phyloP scores from a whole-genome alignment of 1,140 invertebrate genomes.

The Amyelois transitella region DNA sequence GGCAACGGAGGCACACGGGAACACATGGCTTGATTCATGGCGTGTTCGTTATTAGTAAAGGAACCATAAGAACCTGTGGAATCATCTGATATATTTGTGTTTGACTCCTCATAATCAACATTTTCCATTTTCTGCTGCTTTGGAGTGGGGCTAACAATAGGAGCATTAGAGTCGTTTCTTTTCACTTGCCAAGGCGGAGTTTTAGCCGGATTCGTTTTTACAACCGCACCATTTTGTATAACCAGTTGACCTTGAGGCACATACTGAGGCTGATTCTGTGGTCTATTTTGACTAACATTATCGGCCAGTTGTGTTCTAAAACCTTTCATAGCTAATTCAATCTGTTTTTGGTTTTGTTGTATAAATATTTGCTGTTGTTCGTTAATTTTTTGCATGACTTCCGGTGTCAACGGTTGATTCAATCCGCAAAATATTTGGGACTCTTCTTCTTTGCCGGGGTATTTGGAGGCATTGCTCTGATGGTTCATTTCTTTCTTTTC shows the following conservation, averaged over 20 bases:
- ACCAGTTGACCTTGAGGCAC: slow-evolving; percentile 63
- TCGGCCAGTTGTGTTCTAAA: slow-evolving; percentile 64
- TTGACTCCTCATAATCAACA: slow-evolving; percentile 51
- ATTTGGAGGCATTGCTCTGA: slow-evolving; percentile 18
- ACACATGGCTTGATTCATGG: slow-evolving; percentile 63
- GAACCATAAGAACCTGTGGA: slow-evolving; percentile 33
- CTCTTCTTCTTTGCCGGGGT: slow-evolving; percentile 46
- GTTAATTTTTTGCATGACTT: slow-evolving; percentile 76
- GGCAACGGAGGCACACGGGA: slow-evolving; percentile 83
- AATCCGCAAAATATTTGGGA: slow-evolving; percentile 64
- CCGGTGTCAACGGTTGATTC: slow-evolving; percentile 68
- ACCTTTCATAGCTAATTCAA: slow-evolving; percentile 72
- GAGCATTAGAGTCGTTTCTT: slow-evolving; percentile 40
- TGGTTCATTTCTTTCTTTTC: slow-evolving; percentile 45
- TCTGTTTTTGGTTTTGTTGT: slow-evolving; percentile 74
- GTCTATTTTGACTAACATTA: slow-evolving; percentile 47
- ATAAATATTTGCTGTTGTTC: slow-evolving; percentile 76
- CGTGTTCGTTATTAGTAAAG: slow-evolving; percentile 43
- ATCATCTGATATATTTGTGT: slow-evolving; percentile 40
- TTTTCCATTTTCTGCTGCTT: slow-evolving; percentile 49
- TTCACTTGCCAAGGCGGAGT: slow-evolving; percentile 80
- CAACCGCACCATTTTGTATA: slow-evolving; percentile 64
- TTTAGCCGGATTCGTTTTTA: slow-evolving; percentile 69
- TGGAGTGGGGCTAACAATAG: slow-evolving; percentile 45
- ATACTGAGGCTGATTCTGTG: slow-evolving; percentile 47